Base-by-base conservation (phyloP, 2,888 invertebrate genomes). In the Falcaria lacertinaria region DNA sequence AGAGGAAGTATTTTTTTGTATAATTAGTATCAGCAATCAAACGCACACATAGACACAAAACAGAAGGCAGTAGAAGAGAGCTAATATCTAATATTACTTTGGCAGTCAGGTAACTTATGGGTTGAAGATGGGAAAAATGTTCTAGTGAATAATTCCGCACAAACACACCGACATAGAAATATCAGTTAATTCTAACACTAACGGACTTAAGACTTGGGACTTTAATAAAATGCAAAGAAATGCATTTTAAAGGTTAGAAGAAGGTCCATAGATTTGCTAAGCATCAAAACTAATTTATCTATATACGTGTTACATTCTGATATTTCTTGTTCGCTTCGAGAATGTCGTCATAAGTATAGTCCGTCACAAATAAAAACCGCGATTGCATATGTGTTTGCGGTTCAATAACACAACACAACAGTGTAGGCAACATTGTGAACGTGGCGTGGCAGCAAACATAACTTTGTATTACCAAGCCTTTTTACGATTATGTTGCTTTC, bases 41-140 rank as follows among this genome's bases (percentile, higher is more conserved):
- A 14, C 42, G 41, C 38, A 48, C 50, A 54, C 52, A 55, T 48
- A 33, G 39, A 56, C 53, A 54, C 48, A 48, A 47, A 42, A 48
- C 13, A 37, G 44, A 17, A 36, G 48, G 39, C 44, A 54, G 41
- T 37, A 39, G 48, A 58, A 46, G 47, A 47, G 52, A 46, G 49
- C 60, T 60, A 52, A 54, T 48, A 58, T 64, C 70, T 72, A 68
- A 54, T 54, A 54, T 67, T 70, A 70, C 88, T 88, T 88, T 88
- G 88, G 88, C 79, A 59, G 74, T 70, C 69, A 77, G 88, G 88
- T 88, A 88, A 88, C 88, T 86, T 69, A 71, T 50, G 65, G 75
- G 56, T 62, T 58, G 50, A 61, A 61, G 46, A 47, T 45, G 52
- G 44, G 39, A 43, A 35, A 45, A 47, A 50, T 42, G 50, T 57